These are phyloP conservation scores for Pseudonaja textilis DNA, from an alignment of 2,113 vertebrate genomes.

Conservation along the genomic window DNA sequence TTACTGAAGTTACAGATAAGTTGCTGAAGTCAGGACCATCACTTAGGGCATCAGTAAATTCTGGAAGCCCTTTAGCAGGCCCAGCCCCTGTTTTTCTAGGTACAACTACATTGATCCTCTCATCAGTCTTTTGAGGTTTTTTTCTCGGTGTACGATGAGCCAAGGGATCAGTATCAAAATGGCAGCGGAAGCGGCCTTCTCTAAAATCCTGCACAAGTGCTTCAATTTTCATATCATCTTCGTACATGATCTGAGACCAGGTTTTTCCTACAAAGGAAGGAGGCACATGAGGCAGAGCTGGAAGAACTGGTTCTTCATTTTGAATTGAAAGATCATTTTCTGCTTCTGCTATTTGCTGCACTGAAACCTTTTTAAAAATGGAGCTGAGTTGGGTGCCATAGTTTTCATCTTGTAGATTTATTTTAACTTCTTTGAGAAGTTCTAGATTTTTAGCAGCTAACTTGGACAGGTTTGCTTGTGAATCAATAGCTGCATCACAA, in stretches of 20 bases:
- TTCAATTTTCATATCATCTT: conserved; percentile 84
- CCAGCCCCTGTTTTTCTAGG: conserved; percentile 29
- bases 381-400: conserved; percentile 74
- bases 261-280: conserved; percentile 86
- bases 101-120: conserved; percentile 20
- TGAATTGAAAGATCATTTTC: conserved; percentile 42
- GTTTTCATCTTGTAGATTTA: conserved; percentile 75
- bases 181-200: conserved; percentile 77
- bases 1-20: conserved; percentile 51
- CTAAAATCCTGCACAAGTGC: conserved; percentile 81
- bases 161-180: conserved; percentile 80
- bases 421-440: conserved; percentile 70
- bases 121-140: conserved; percentile 43
- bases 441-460: conserved; percentile 64
- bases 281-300: conserved; percentile 79
- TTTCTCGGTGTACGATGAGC: conserved; percentile 67
- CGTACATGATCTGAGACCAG: conserved; percentile 82
- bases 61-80: conserved; percentile 57
- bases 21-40: conserved; percentile 54
- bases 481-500: conserved; percentile 76
- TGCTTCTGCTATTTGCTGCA: conserved; percentile 24
- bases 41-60: conserved; percentile 54
- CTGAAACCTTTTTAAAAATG: conserved; percentile 61
- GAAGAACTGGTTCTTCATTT: conserved; percentile 72
- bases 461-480: conserved; percentile 58